Percentiles rank a stretch among this genome's conserved stretches.
phyloP scores from a whole-genome alignment of 92 coral and sea anemone species.

The Parazoanthus darwini region DNA sequence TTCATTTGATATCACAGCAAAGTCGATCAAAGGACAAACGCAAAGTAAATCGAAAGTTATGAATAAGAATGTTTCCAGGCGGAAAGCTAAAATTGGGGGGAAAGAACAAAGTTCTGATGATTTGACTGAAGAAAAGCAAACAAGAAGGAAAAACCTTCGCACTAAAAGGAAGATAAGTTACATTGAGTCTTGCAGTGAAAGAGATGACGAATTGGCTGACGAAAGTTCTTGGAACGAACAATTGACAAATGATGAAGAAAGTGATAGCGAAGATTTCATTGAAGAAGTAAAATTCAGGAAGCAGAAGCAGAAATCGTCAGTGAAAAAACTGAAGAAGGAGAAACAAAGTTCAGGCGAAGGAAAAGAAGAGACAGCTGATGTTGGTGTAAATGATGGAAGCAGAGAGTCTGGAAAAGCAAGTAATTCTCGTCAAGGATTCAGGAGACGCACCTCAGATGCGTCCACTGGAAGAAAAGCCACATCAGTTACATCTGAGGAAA shows the following conservation, averaged over 20 bases:
- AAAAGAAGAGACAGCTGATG: conserved; percentile 33
- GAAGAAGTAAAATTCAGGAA: conserved; percentile 42
- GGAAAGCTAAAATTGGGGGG: conserved; percentile 1
- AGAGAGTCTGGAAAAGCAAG: conserved; percentile 65
- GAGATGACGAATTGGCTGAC: conserved; percentile 37
- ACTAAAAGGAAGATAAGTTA: conserved; percentile 66
- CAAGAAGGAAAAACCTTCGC: conserved; percentile 50
- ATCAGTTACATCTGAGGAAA: background rate
- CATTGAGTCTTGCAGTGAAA: conserved; percentile 46
- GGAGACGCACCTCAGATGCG: conserved; percentile 38
- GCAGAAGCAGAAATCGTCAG: conserved; percentile 1
- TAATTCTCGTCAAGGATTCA: conserved; percentile 41
- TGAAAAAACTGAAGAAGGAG: background rate
- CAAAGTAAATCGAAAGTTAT: background rate
- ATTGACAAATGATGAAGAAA: conserved; percentile 34
- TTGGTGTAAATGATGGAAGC: conserved; percentile 63
- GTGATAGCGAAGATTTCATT: conserved; percentile 60
- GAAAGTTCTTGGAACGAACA: conserved; percentile 42
- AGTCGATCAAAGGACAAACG: background rate
- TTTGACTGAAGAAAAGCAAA: conserved; percentile 12
- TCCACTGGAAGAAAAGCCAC: conserved; percentile 3
- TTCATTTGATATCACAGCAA: background rate
- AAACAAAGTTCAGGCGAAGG: conserved; percentile 26
- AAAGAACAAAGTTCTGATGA: background rate
- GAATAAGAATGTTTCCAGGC: background rate